Conservation (phyloP, 1,140 invertebrate species). For the Triops cancriformis region DNA sequence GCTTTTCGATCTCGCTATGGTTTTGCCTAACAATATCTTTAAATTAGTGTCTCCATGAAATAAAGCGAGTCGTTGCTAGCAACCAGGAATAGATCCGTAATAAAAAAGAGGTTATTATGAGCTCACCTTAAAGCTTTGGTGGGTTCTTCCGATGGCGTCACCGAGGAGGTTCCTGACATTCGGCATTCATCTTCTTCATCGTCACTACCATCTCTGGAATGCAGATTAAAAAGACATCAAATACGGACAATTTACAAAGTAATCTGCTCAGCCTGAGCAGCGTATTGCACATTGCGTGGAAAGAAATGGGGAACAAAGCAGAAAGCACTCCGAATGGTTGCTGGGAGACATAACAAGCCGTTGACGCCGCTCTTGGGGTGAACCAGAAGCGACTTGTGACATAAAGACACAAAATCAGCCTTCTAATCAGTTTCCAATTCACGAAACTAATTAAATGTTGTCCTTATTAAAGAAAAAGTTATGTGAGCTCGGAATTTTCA, state of each 20-base stretch:
- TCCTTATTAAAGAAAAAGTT: too few relatives aligned
- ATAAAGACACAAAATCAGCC: neutral
- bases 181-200: constrained; percentile 4
- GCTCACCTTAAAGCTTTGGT: neutral
- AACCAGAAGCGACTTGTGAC: neutral
- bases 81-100: neutral
- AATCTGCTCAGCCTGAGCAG: neutral
- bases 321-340: neutral
- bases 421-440: too few relatives aligned
- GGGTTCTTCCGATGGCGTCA: neutral
- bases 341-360: neutral
- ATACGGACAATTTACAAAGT: neutral
- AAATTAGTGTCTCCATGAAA: neutral
- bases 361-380: neutral
- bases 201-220: neutral
- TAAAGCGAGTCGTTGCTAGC: neutral
- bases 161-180: neutral
- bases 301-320: neutral
- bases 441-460: too few relatives aligned
- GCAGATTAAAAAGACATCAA: neutral
- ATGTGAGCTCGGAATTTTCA: too few relatives aligned
- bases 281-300: too few relatives aligned
- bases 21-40: constrained; percentile 57
- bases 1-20: constrained; percentile 92
- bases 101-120: too few relatives aligned